Evolutionary conservation across 2,113 vertebrate species (phyloP).

Genomic region (Etheostoma spectabile): DNA sequence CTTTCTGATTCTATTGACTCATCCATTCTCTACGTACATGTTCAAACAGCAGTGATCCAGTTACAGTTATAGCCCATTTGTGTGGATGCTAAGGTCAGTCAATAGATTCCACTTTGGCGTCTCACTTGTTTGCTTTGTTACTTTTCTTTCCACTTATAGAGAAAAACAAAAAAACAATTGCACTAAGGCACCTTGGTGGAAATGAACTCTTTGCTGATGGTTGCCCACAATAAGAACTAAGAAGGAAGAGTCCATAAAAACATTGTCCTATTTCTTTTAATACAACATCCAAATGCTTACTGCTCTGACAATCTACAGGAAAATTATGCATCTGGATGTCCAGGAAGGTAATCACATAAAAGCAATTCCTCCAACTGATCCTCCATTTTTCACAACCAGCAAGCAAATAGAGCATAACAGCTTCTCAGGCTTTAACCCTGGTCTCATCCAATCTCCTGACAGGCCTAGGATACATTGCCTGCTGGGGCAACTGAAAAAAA

Average conservation of each 20-base stretch:
- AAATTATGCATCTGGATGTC: slow-evolving; percentile 23
- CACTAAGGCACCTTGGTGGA: background rate
- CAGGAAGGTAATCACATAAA: slow-evolving; percentile 27
- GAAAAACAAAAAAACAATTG: background rate
- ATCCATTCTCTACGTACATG: slow-evolving; percentile 13
- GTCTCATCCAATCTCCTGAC: slow-evolving; percentile 42
- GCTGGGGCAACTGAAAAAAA: slow-evolving; percentile 21
- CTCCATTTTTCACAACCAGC: slow-evolving; percentile 26
- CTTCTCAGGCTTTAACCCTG: slow-evolving; percentile 32
- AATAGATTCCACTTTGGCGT: background rate
- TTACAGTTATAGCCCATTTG: background rate
- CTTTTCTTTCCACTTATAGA: background rate
- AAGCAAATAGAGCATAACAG: slow-evolving; percentile 41
- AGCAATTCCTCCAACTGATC: slow-evolving; percentile 30
- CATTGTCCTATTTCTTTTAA: background rate
- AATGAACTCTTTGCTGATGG: background rate
- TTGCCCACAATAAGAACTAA: background rate
- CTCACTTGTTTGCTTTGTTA: background rate
- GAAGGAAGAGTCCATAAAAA: background rate
- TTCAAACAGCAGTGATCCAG: background rate
- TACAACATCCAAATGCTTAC: background rate
- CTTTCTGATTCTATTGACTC: slow-evolving; percentile 18
- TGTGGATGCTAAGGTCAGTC: background rate
- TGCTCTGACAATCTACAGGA: slow-evolving; percentile 2
- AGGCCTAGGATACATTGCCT: background rate